These are phyloP conservation scores for Pristionchus arcanus DNA, from an alignment of 2,888 invertebrate species.

Conservation along the genomic window DNA sequence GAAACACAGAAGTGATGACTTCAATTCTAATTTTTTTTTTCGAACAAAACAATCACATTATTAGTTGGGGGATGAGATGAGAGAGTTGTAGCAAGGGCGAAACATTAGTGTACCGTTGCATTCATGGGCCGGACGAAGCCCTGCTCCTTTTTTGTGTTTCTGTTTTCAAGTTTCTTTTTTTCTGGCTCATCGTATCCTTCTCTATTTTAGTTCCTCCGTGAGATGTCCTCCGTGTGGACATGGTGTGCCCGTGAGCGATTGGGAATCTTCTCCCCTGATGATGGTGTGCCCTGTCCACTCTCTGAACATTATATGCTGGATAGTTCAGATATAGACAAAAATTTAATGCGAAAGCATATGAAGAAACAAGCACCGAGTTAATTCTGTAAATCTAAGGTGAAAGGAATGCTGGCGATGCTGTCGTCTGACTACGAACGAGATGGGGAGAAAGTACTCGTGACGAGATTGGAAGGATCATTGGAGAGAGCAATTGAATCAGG, in stretches of 20 bases:
- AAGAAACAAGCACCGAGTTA: background rate
- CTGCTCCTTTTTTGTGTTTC: too few relatives aligned
- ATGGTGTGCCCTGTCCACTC: constrained; percentile 86
- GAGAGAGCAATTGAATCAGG: constrained; percentile 72
- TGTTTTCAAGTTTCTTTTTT: too few relatives aligned
- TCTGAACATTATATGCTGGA: constrained; percentile 82
- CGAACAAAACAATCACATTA: too few relatives aligned
- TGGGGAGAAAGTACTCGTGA: constrained; percentile 76
- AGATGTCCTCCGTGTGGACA: constrained; percentile 94
- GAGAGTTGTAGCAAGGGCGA: background rate
- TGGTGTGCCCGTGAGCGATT: constrained; percentile 76
- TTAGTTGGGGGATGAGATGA: background rate
- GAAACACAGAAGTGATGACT: too few relatives aligned
- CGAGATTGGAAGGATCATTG: constrained; percentile 79
- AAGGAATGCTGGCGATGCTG: constrained; percentile 80
- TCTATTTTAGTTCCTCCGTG: constrained; percentile 86
- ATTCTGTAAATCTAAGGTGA: constrained; percentile 76
- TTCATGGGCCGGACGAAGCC: background rate
- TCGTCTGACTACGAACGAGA: constrained; percentile 68
- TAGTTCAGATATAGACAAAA: too few relatives aligned
- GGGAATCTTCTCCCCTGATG: constrained; percentile 76
- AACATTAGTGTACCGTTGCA: background rate
- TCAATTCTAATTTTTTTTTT: too few relatives aligned
- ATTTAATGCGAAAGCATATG: too few relatives aligned
- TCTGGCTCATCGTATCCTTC: too few relatives aligned